A percentile compares a stretch with the other conserved stretches of the same genome.
Evolutionary conservation across 2,797 vertebrate genomes (phyloP).

Genomic region (Eospalax fontanierii): DNA sequence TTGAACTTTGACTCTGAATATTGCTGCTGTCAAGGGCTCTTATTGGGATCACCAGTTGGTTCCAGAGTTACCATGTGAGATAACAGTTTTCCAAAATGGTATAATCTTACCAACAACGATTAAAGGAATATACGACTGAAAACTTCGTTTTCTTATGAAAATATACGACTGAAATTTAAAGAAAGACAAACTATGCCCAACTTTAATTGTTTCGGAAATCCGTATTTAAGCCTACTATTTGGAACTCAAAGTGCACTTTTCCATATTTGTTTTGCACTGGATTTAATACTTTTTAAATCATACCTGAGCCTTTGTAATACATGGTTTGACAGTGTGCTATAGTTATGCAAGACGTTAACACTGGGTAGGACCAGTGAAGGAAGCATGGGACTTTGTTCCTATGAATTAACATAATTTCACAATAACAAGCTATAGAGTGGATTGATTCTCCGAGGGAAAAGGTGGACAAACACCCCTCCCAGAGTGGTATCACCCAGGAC

Average conservation of each 20-base stretch:
- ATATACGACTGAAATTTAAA: background rate
- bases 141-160: background rate
- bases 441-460: no score
- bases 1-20: constrained; percentile 26
- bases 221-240: constrained; percentile 37
- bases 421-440: no score
- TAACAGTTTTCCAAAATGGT: constrained; percentile 51
- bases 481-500: no score
- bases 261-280: background rate
- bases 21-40: constrained; percentile 47
- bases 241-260: constrained; percentile 32
- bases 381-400: background rate
- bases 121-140: constrained; percentile 25
- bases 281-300: background rate
- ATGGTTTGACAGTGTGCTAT: background rate
- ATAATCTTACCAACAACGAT: constrained; percentile 56
- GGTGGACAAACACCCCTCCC: no score
- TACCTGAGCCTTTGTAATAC: background rate
- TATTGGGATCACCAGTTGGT: background rate
- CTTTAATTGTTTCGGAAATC: constrained; percentile 61
- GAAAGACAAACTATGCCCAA: background rate
- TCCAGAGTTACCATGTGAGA: constrained; percentile 56
- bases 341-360: background rate
- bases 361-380: background rate
- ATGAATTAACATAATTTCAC: constrained; percentile 18